These are phyloP conservation scores for Brachyalestes nurse DNA, from an alignment of 2,797 vertebrate species.

Conservation along the genomic window DNA sequence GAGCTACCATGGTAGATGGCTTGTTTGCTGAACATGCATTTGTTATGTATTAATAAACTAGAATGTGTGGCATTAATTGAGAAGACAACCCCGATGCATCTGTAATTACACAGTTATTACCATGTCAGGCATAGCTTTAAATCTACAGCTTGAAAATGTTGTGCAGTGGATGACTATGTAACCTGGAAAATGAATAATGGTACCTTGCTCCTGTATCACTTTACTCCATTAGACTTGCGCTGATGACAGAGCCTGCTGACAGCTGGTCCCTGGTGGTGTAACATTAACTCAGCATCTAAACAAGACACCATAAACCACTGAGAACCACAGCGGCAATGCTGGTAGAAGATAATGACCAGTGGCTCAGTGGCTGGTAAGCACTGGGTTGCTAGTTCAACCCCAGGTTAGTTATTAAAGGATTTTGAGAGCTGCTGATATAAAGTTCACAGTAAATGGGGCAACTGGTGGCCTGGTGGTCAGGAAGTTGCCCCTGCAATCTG, in stretches of 20 bases:
- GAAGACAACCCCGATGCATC: background rate
- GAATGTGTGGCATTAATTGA: background rate
- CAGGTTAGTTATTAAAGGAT: background rate
- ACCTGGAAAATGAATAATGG: background rate
- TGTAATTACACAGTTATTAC: background rate
- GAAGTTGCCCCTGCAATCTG: no score
- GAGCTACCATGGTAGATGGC: background rate
- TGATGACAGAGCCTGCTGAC: background rate
- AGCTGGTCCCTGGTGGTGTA: background rate
- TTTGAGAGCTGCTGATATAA: constrained; percentile 3
- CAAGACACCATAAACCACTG: background rate
- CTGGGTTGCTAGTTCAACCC: background rate
- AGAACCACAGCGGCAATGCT: background rate
- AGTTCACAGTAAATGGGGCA: background rate
- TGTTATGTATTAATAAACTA: background rate
- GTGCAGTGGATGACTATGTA: background rate
- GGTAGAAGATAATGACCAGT: background rate
- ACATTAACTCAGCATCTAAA: background rate
- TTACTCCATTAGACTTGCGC: background rate
- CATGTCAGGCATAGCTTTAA: background rate
- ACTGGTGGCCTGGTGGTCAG: no score
- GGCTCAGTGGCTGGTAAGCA: background rate
- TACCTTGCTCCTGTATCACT: background rate
- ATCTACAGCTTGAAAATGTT: background rate
- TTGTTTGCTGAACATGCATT: background rate